These are phyloP conservation scores for Erpobdella octoculata DNA, from an alignment of 2,888 invertebrate genomes.

Conservation along the genomic window DNA sequence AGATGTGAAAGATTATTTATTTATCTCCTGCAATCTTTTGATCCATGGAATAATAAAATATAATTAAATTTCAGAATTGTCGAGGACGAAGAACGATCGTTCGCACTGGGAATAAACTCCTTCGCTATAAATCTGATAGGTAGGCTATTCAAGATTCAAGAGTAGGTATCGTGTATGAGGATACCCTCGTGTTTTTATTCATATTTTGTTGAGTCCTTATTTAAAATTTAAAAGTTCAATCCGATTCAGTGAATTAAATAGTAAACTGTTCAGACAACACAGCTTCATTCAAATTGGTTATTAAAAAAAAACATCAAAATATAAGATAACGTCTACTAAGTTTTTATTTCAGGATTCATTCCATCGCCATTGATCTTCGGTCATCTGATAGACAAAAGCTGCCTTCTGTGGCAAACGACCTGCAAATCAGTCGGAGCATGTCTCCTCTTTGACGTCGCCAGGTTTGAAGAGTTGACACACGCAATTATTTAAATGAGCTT, in stretches of 20 bases:
- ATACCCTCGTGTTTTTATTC: too few relatives aligned
- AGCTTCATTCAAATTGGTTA: too few relatives aligned
- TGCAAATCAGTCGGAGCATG: slow-evolving; percentile 33
- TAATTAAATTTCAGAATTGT: slow-evolving; percentile 31
- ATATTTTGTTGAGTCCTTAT: too few relatives aligned
- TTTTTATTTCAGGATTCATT: slow-evolving; percentile 32
- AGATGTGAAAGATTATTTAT: too few relatives aligned
- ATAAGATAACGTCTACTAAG: background rate
- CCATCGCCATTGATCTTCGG: slow-evolving; percentile 37
- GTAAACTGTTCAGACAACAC: too few relatives aligned
- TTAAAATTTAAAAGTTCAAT: too few relatives aligned
- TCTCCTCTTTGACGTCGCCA: slow-evolving; percentile 35
- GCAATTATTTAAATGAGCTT: background rate
- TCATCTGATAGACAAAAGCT: slow-evolving; percentile 33
- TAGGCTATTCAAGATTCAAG: slow-evolving; percentile 29
- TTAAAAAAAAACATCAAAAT: background rate
- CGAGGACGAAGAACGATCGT: slow-evolving; percentile 33
- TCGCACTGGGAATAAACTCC: slow-evolving; percentile 35
- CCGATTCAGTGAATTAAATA: too few relatives aligned
- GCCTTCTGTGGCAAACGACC: slow-evolving; percentile 34
- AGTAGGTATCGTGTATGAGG: too few relatives aligned
- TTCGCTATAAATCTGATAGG: slow-evolving; percentile 36
- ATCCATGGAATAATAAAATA: background rate
- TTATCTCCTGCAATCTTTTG: too few relatives aligned
- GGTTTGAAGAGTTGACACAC: slow-evolving; percentile 15